Conservation (phyloP, 2,797 vertebrate species). For the Ctenochaetus hawaiiensis region DNA sequence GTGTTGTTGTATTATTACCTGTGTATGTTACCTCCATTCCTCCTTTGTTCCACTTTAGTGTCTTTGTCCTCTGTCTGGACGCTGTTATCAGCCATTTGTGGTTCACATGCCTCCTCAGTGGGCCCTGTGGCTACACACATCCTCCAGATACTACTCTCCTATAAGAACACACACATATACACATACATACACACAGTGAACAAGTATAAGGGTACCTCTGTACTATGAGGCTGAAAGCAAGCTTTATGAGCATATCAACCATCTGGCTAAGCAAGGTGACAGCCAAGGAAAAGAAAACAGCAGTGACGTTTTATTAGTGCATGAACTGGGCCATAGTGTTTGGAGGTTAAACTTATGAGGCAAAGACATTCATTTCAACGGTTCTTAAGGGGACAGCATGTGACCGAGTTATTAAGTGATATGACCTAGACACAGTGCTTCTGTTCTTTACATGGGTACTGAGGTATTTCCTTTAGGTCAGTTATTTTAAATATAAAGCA, state of each 20-base stretch:
- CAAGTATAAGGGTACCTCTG: conserved; percentile 53
- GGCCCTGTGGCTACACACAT: conserved; percentile 84
- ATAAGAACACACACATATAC: conserved; percentile 49
- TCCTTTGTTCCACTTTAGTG: conserved; percentile 59
- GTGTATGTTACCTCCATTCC: conserved; percentile 67
- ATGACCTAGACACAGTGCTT: neutral
- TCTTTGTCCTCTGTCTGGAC: conserved; percentile 70
- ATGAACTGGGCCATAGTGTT: conserved; percentile 28
- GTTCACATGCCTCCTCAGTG: conserved; percentile 73
- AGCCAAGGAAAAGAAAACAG: conserved; percentile 30
- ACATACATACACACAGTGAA: conserved; percentile 20
- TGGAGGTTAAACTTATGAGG: neutral
- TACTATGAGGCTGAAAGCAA: conserved; percentile 33
- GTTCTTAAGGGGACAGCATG: neutral
- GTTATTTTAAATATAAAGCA: neutral
- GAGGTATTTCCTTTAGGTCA: neutral
- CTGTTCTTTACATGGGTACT: neutral
- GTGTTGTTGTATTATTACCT: conserved; percentile 75
- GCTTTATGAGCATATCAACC: conserved; percentile 50
- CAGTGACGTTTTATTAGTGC: conserved; percentile 51
- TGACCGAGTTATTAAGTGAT: neutral
- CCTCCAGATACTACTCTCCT: conserved; percentile 90
- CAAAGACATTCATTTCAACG: neutral
- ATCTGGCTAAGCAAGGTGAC: neutral
- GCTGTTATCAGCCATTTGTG: conserved; percentile 77